Evolutionary conservation across 2,113 vertebrate genomes (phyloP), one percentile per base, ranked within the genome.

Genomic region (Apus apus): DNA sequence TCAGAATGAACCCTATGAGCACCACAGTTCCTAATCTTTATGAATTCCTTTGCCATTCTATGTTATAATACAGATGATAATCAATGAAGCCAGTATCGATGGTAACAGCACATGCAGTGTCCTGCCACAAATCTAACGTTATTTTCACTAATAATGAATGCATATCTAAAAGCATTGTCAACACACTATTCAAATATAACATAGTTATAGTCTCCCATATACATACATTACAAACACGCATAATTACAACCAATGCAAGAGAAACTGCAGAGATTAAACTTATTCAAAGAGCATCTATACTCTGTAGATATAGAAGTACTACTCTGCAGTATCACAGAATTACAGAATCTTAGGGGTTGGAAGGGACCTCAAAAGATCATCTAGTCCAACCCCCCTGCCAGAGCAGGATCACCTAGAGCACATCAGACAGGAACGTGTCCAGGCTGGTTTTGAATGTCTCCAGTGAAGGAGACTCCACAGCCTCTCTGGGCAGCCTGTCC

Each of bases 121-220:
- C 72, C 73, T 38, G 67, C 29, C 46, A 94, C 85, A 96, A 74
- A 88, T 95, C 45, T 43, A 79, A 58, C 30, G 22, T 73, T 92
- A 83, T 92, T 96, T 97, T 91, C 91, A 96, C 68, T 71, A 90
- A 90, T 89, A 96, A 95, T 87, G 85, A 97, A 96, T 73, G 91
- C 61, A 34, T 53, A 77, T 73, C 61, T 75, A 82, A 90, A 95
- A 96, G 93, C 94, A 92, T 58, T 97, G 92, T 89, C 97, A 97
- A 96, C 80, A 95, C 17, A 51, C 57, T 91, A 88, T 83, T 95
- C 78, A 96, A 94, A 95, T 85, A 71, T 86, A 97, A 87, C 65
- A 85, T 83, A 96, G 96, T 97, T 97, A 96, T 57, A 97, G 92
- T 83, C 92, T 97, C 88, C 61, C 87, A 94, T 27, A 20, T 85